Conservation (phyloP, 2,888 invertebrate genomes). For the Tipula unca region DNA sequence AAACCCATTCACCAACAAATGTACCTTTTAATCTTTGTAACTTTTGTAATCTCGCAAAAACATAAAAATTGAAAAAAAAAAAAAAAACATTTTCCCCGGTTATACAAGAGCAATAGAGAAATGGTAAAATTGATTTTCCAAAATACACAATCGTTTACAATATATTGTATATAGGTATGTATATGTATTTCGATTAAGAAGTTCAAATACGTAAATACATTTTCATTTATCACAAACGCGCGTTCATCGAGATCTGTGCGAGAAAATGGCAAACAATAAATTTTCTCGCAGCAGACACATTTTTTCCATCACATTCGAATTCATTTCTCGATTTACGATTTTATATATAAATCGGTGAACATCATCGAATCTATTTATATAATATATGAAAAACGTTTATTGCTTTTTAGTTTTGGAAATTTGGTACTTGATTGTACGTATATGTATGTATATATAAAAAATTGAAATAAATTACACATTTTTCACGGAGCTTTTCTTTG, state of each 20-base stretch:
- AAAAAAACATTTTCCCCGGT: not conserved
- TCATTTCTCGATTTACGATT: not conserved
- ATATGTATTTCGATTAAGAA: not conserved
- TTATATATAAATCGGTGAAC: not conserved
- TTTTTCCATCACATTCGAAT: not conserved
- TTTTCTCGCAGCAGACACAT: not conserved
- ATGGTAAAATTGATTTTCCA: not conserved
- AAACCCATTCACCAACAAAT: not conserved
- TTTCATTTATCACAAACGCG: not conserved
- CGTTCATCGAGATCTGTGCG: not conserved
- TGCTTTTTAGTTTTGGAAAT: not conserved
- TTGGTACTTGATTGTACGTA: not conserved
- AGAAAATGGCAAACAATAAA: not conserved
- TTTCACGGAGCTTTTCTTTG: slow-evolving; percentile 4
- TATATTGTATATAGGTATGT: not conserved
- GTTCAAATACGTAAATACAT: not conserved
- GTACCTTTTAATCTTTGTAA: not conserved
- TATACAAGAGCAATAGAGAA: not conserved
- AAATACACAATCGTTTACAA: not conserved
- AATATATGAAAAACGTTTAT: not conserved
- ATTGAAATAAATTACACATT: not conserved
- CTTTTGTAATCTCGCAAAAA: not conserved
- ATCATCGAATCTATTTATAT: not conserved
- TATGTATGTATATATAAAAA: not conserved
- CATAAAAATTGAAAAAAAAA: not conserved